Evolutionary conservation across 2,113 vertebrate species (phyloP).

Genomic region (Melanerpes formicivorus): DNA sequence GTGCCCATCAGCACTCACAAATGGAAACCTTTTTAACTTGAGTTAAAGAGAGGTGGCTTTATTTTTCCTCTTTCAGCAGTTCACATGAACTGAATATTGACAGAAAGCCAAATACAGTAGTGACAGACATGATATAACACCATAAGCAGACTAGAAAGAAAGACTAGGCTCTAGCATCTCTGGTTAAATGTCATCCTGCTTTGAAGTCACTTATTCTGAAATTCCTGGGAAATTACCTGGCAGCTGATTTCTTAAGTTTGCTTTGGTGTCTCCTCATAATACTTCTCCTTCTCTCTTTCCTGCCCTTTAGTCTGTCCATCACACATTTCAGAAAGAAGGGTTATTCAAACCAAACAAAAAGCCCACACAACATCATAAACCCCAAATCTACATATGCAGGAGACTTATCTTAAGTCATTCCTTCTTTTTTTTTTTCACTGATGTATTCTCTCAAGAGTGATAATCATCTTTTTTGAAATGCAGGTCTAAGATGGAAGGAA

Average conservation of each 20-base stretch:
- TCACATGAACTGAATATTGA: neutral
- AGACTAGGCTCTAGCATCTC: neutral
- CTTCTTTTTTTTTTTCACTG: conserved; percentile 73
- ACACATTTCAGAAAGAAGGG: conserved; percentile 45
- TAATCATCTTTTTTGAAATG: conserved; percentile 87
- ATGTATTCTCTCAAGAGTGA: conserved; percentile 87
- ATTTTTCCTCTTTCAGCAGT: neutral
- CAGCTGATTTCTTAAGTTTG: neutral
- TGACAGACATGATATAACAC: neutral
- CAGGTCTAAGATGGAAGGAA: conserved; percentile 95
- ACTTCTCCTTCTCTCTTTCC: conserved; percentile 9
- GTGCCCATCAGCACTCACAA: neutral
- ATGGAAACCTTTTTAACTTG: neutral
- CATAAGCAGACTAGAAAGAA: neutral
- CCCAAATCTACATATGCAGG: conserved; percentile 53
- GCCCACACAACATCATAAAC: neutral
- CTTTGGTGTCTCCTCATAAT: neutral
- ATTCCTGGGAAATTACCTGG: neutral
- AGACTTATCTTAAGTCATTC: conserved; percentile 74
- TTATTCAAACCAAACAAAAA: neutral
- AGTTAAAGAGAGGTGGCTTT: neutral
- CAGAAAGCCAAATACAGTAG: neutral
- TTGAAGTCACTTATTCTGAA: neutral
- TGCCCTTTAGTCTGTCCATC: neutral
- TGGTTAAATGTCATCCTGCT: neutral